A percentile compares a stretch with the other conserved stretches of the same genome.
Conservation (phyloP, 1,140 invertebrate genomes). For the Parapsyche elsis region DNA sequence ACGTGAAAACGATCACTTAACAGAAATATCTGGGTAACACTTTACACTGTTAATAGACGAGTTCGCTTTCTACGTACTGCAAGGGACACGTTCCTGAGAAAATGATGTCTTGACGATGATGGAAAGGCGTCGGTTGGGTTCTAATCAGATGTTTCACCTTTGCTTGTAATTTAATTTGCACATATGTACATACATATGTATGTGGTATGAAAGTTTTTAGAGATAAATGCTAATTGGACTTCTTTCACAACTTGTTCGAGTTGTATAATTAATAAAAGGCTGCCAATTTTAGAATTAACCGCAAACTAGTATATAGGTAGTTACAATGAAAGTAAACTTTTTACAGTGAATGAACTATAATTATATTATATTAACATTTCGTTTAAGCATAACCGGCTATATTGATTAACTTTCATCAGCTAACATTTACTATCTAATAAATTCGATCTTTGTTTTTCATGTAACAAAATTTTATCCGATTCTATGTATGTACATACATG, state of each 20-base stretch:
- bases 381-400: too few relatives aligned
- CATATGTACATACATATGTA: too few relatives aligned
- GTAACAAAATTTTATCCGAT: too few relatives aligned
- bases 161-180: not conserved
- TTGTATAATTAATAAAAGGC: not conserved
- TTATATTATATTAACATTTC: too few relatives aligned
- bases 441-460: too few relatives aligned
- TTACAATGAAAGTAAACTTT: too few relatives aligned
- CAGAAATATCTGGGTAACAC: not conserved
- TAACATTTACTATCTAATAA: too few relatives aligned
- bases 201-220: not conserved
- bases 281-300: too few relatives aligned
- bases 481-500: too few relatives aligned
- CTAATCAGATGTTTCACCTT: not conserved
- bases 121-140: not conserved
- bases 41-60: not conserved
- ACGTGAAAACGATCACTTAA: constrained; percentile 51
- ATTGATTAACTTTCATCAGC: too few relatives aligned
- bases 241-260: not conserved
- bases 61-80: constrained; percentile 11
- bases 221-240: not conserved
- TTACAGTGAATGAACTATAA: too few relatives aligned
- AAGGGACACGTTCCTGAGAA: not conserved
- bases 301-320: too few relatives aligned
- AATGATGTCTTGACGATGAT: not conserved